Percentiles rank a stretch among this genome's conserved stretches.
These are phyloP conservation scores for Seladonia tumulorum DNA, from an alignment of 2,888 invertebrate genomes.

Conservation along the genomic window DNA sequence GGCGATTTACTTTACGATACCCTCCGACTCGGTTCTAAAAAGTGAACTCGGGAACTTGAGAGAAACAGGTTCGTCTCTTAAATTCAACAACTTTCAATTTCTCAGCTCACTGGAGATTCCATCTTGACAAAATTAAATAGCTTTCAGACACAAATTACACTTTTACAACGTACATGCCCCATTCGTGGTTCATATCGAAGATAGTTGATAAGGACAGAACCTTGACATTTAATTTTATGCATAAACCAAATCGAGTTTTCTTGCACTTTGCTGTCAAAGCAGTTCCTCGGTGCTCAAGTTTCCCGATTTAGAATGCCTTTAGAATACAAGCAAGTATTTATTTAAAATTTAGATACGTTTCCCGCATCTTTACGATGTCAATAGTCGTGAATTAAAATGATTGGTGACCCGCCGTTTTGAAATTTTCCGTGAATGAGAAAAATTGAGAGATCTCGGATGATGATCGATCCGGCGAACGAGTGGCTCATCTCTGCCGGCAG, in stretches of 20 bases:
- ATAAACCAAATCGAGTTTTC: background rate
- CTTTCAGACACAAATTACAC: background rate
- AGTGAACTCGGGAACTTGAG: background rate
- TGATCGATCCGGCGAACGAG: background rate
- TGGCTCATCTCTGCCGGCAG: background rate
- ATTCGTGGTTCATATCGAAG: too few species aligned
- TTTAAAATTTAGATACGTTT: too few species aligned
- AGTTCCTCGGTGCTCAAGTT: too few species aligned
- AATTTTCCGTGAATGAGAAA: background rate
- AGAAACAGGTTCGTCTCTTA: too few species aligned
- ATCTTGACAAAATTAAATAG: background rate
- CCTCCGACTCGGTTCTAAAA: background rate
- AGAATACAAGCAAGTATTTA: too few species aligned
- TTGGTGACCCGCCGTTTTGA: too few species aligned
- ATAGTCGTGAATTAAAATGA: too few species aligned
- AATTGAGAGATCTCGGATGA: background rate
- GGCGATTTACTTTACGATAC: background rate
- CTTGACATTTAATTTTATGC: background rate
- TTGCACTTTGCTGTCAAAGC: background rate
- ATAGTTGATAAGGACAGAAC: background rate
- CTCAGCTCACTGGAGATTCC: background rate
- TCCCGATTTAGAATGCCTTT: too few species aligned
- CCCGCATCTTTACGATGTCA: too few species aligned
- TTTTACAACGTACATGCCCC: too few species aligned
- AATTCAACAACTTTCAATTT: background rate